A percentile compares a stretch with the other conserved stretches of the same genome.
Evolutionary conservation across 2,888 invertebrate genomes (phyloP).

Genomic region (Linnaemya tessellans): DNA sequence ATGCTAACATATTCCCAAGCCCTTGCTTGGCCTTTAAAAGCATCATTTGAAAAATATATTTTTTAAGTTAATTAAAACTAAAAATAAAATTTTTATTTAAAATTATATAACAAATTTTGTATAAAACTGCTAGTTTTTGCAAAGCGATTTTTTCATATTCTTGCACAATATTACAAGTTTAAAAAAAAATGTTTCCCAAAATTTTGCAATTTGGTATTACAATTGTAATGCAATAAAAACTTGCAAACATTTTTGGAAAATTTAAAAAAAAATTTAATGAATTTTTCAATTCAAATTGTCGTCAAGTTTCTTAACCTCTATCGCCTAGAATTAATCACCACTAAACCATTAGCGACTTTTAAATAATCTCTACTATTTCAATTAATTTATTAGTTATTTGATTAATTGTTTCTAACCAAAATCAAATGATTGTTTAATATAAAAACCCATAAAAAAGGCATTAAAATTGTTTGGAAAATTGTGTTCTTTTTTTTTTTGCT

Average conservation of each 20-base stretch:
- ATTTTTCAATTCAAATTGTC: background rate
- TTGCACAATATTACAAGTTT: too few relatives aligned
- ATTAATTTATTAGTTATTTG: slow-evolving; percentile 49
- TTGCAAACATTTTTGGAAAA: background rate
- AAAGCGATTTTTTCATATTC: too few relatives aligned
- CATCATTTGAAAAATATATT: too few relatives aligned
- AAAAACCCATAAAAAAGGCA: slow-evolving; percentile 3
- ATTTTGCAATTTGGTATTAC: too few relatives aligned
- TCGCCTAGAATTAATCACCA: slow-evolving; percentile 16
- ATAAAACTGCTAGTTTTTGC: too few relatives aligned
- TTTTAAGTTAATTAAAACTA: too few relatives aligned
- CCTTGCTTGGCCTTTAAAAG: too few relatives aligned
- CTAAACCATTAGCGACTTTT: slow-evolving; percentile 4
- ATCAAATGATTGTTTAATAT: background rate
- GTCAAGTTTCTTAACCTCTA: background rate
- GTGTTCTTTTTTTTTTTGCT: slow-evolving; percentile 8
- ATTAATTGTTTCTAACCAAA: slow-evolving; percentile 56
- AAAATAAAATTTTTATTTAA: too few relatives aligned
- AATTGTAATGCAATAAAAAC: background rate
- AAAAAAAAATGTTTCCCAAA: too few relatives aligned
- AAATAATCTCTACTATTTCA: slow-evolving; percentile 31
- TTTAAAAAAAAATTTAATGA: background rate
- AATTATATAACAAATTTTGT: too few relatives aligned
- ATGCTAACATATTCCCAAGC: too few relatives aligned
- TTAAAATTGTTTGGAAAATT: slow-evolving; percentile 27